Evolutionary conservation across 1,140 invertebrate species (phyloP), one percentile per base, ranked within the genome.

Genomic region (Eumaeus atala): DNA sequence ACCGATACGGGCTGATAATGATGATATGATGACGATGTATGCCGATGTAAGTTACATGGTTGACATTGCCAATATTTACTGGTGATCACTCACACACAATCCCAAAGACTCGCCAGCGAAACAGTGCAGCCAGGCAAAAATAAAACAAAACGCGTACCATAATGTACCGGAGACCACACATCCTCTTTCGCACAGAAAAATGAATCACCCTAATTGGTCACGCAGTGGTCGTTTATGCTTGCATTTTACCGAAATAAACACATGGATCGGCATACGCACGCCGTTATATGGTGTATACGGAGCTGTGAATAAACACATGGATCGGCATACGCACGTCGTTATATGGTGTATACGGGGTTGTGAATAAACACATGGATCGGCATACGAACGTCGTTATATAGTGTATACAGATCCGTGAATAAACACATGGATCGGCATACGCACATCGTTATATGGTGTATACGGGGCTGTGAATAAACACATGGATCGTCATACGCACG

Each of bases 171-270:
- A 16, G 40, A 44, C 40, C 40, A 44, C 40, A 44, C 40, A 44
- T 44, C 40, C 40, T 40, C 14, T 40, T 44, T 44, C 40, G 17
- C 40, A 14, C n/a, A 44, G 14, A 44, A 44, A 17, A 44, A 16
- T 44, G 40, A 44, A 9, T 44, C 40, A 44, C n/a, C 40, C 40
- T 44, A 44, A 44, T 44, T 44, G 12, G 40, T 44, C 40, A 44
- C 40, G 40, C 40, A 44, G 17, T 14, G 40, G 14, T 16, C 14
- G 9, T 44, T 44, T 44, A 44, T 44, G 9, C 9, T 4, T 37
- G 9, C n/a, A 10, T 10, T 37, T 37, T 4, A 37, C 35, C 35
- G 21, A 37, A 10, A 10, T 37, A 37, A 9, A 10, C n/a, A 37
- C n/a, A 10, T 37, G 9, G 11, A 37, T 2, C 35, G 9, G 1